Evolutionary conservation across 2,797 vertebrate genomes (phyloP).

Genomic region (Ataeniobius toweri): DNA sequence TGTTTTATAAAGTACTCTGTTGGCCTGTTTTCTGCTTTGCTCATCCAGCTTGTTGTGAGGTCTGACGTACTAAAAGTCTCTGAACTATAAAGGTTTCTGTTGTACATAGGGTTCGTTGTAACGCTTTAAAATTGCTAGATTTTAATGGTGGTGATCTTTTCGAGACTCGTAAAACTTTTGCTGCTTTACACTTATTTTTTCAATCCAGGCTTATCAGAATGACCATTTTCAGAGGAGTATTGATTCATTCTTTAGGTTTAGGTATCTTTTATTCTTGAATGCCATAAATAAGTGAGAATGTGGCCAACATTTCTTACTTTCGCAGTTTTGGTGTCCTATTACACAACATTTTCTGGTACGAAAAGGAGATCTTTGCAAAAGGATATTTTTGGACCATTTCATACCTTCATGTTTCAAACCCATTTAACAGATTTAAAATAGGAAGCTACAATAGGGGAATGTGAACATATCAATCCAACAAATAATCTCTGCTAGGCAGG

Average conservation of each 20-base stretch:
- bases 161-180: background rate
- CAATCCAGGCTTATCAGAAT: background rate
- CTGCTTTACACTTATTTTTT: background rate
- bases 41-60: background rate
- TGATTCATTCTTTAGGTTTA: background rate
- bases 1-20: background rate
- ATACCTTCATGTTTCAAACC: background rate
- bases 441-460: background rate
- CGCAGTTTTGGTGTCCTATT: background rate
- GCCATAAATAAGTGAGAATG: background rate
- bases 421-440: background rate
- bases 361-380: background rate
- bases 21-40: background rate
- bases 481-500: background rate
- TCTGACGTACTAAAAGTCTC: background rate
- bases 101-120: background rate
- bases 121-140: too few species aligned
- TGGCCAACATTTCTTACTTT: background rate
- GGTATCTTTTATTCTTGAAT: background rate
- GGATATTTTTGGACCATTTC: background rate
- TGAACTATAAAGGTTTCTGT: background rate
- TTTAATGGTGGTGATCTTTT: background rate
- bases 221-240: background rate
- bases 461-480: background rate
- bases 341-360: background rate